phyloP scores from a whole-genome alignment of 2,797 vertebrate species.

The Darevskia nairensis region DNA sequence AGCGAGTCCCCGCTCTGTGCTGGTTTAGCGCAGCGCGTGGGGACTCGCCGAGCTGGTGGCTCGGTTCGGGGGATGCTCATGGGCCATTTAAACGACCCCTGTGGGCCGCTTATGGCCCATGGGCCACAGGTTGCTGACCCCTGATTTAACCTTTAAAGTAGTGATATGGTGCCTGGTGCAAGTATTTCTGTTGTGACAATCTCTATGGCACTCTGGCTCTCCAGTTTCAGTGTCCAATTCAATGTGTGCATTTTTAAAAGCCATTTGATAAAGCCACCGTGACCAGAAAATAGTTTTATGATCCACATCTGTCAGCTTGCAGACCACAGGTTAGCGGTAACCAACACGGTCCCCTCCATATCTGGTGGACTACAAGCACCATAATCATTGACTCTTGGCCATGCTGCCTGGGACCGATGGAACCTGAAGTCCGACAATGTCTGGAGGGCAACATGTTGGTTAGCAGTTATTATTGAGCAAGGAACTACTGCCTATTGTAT shows the following conservation, averaged over 20 bases:
- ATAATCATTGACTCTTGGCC: no score
- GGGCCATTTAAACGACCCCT: no score
- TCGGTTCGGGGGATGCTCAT: no score
- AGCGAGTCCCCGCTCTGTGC: no score
- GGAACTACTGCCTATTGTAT: background rate
- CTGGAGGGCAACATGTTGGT: no score
- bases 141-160: background rate
- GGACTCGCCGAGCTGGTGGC: rapidly evolving
- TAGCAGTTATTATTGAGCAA: background rate
- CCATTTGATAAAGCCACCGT: background rate
- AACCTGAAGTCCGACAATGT: no score
- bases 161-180: background rate
- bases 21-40: no score
- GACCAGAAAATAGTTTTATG: background rate
- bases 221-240: background rate
- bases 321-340: no score
- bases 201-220: background rate
- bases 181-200: background rate
- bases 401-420: background rate
- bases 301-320: background rate
- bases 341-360: no score
- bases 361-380: no score
- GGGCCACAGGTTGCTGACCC: no score
- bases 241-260: background rate
- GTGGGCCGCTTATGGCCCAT: no score